These are phyloP conservation scores for Barypeithes pellucidus DNA, from an alignment of 2,888 invertebrate genomes.

Conservation along the genomic window DNA sequence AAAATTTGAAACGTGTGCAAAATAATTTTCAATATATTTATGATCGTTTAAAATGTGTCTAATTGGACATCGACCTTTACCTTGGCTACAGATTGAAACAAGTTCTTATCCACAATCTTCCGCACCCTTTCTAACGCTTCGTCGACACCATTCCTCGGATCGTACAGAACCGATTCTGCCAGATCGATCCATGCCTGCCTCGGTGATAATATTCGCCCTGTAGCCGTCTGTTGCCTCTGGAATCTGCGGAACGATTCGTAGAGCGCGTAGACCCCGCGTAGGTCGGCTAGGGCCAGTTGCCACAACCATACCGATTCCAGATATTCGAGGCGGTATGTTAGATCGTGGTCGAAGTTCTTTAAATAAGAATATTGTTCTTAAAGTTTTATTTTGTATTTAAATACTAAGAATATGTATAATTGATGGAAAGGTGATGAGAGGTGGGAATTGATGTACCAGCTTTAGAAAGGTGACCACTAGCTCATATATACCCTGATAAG, in stretches of 20 bases:
- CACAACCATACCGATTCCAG: slow-evolving; percentile 77
- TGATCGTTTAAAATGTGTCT: neutral
- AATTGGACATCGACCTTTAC: slow-evolving; percentile 67
- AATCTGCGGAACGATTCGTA: slow-evolving; percentile 80
- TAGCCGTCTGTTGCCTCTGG: slow-evolving; percentile 69
- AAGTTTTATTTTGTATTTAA: neutral
- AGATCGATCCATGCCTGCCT: slow-evolving; percentile 77
- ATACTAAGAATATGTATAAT: neutral
- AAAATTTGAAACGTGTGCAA: slow-evolving; percentile 19
- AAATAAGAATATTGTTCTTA: slow-evolving; percentile 1
- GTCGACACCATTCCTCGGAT: slow-evolving; percentile 75
- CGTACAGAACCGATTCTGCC: slow-evolving; percentile 78
- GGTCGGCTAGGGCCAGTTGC: slow-evolving; percentile 76
- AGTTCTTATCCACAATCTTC: slow-evolving; percentile 76
- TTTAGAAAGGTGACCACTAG: too few relatives aligned
- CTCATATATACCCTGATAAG: too few relatives aligned
- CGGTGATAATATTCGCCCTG: slow-evolving; percentile 67
- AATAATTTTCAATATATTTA: slow-evolving; percentile 7
- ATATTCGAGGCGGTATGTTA: slow-evolving; percentile 57
- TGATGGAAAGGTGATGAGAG: neutral
- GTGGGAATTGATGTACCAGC: too few relatives aligned
- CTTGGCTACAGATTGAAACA: slow-evolving; percentile 79
- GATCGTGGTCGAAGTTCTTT: slow-evolving; percentile 58
- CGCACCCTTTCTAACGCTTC: slow-evolving; percentile 76
- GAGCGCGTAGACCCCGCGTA: slow-evolving; percentile 77